Evolutionary conservation across 2,113 vertebrate species (phyloP).

Genomic region (Amblyornis subalaris): DNA sequence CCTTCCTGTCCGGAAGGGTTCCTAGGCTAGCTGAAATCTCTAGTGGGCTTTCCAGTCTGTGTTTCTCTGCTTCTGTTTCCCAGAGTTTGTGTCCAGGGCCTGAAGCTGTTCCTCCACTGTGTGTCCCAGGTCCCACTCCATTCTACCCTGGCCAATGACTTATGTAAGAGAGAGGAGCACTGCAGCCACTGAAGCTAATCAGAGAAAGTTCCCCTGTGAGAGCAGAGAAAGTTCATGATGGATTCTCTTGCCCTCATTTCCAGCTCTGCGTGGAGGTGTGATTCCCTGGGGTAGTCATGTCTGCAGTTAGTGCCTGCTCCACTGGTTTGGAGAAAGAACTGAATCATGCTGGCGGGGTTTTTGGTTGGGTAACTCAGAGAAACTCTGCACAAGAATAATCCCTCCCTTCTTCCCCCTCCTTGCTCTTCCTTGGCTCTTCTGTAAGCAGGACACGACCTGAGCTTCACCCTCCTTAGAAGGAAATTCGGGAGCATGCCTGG

Average conservation of each 20-base stretch:
- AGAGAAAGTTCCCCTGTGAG: not conserved
- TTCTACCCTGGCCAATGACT: not conserved
- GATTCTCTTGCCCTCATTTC: constrained; percentile 39
- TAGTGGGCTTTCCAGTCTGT: not conserved
- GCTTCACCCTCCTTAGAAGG: not conserved
- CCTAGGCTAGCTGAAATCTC: not conserved
- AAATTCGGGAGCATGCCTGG: not conserved
- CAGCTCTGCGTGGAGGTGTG: constrained; percentile 1
- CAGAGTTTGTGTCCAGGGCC: not conserved
- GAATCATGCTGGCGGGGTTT: constrained; percentile 19
- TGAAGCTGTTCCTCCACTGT: not conserved
- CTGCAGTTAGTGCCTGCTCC: constrained; percentile 18
- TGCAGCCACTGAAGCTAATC: not conserved
- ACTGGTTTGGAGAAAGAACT: constrained; percentile 18
- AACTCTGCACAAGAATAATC: not conserved
- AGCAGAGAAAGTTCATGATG: constrained; percentile 22
- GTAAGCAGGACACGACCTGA: not conserved
- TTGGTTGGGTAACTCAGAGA: constrained; percentile 13
- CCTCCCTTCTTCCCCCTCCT: not conserved
- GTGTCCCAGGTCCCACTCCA: fast-evolving
- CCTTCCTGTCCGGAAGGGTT: not conserved
- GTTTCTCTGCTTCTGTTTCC: not conserved
- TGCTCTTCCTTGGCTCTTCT: not conserved
- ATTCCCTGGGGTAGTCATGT: constrained; percentile 12
- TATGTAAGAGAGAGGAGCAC: not conserved